Base-by-base conservation (phyloP, 2,113 vertebrate species). In the Gymnarchus niloticus region DNA sequence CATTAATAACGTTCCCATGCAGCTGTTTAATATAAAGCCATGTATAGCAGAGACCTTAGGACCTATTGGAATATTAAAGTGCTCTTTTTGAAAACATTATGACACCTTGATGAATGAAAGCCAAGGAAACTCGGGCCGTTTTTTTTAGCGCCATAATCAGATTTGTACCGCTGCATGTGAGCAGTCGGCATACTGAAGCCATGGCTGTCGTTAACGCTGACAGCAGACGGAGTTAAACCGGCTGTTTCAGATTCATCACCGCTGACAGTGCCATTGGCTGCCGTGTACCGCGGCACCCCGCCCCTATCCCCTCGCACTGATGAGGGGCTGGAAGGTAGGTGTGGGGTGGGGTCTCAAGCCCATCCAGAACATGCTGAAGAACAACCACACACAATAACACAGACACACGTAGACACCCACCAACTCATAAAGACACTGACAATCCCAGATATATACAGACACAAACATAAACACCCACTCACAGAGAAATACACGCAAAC, bases 71-170 rank as follows among this genome's bases (percentile, higher is more conserved):
- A 83, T 83, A 59, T 83, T 83, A 83, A 83, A 83, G 54, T 46
- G 82, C 82, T 83, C 80, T 83, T 83, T 83, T 46, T 83, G 37
- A 56, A 83, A 83, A 83, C 82, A 83, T 57, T 59, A 83, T 41
- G 52, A 65, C 56, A 84, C 37, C 57, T 84, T 84, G 83, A 84
- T 84, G 83, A 84, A 84, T 84, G 83, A 65, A 28, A 77, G 33
- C 51, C 19, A 23, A 17, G 28, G 61, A 77, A 33, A 81, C n/a
- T n/a, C 19, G 73, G 19, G 46, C 25, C 54, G n/a, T n/a, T 44
- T 44, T 78, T 52, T 52, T 51, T 46, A 54, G 23, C 76, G 46
- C 56, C n/a, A 46, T 54, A 80, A 61, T 81, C n/a, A 59, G 48
- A 86, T 57, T 82, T 85, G 65, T 48, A 37, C 25, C 73, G 23